A percentile compares a stretch with the other conserved stretches of the same genome.
These are phyloP conservation scores for Calliphora vomitoria DNA, from an alignment of 2,888 invertebrate genomes.

Conservation along the genomic window DNA sequence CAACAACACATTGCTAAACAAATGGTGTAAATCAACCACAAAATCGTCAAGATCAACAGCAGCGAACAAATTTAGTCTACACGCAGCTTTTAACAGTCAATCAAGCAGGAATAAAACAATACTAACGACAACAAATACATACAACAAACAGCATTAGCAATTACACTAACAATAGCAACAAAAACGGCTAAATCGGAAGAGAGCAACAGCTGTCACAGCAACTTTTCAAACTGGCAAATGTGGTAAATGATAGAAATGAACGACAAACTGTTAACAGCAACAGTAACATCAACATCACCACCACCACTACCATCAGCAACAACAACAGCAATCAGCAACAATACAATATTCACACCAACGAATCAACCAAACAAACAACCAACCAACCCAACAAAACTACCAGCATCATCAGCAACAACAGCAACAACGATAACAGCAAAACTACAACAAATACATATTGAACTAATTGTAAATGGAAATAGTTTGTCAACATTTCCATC, in stretches of 20 bases:
- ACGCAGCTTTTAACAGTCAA: constrained; percentile 64
- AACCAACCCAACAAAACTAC: constrained; percentile 76
- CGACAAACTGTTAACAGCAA: constrained; percentile 71
- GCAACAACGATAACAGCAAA: neutral
- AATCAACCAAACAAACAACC: constrained; percentile 58
- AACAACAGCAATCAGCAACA: constrained; percentile 53
- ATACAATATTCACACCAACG: constrained; percentile 33
- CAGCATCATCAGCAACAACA: constrained; percentile 56
- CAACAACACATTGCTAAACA: constrained; percentile 19
- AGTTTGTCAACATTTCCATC: constrained; percentile 70
- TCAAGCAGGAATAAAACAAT: constrained; percentile 76
- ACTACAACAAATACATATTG: constrained; percentile 52
- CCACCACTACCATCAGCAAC: neutral
- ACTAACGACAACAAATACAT: constrained; percentile 73
- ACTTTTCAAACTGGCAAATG: constrained; percentile 70
- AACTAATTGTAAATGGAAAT: constrained; percentile 74
- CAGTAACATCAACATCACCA: constrained; percentile 19
- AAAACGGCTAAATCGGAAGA: constrained; percentile 17
- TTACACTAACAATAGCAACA: constrained; percentile 35
- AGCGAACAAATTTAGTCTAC: constrained; percentile 39
- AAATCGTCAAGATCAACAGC: constrained; percentile 62
- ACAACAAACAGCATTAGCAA: constrained; percentile 18
- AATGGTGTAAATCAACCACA: constrained; percentile 68
- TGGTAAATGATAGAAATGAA: constrained; percentile 77
- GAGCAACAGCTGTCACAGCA: constrained; percentile 68